Conservation (phyloP, 2,113 vertebrate species). For the Marmota monax region DNA sequence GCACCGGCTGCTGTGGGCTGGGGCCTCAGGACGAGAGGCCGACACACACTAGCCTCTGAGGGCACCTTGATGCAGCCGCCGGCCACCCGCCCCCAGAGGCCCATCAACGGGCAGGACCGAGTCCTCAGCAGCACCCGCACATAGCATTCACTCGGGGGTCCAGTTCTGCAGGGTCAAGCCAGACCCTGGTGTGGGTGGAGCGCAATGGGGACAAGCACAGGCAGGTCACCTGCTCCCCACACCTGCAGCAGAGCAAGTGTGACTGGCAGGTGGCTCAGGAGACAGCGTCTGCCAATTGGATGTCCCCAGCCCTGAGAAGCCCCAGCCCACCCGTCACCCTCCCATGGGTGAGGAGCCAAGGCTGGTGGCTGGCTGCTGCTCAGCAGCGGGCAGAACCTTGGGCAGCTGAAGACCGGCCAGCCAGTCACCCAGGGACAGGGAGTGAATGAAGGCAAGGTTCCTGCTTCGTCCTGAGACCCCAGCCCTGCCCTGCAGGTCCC, state of each 20-base stretch:
- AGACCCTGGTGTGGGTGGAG: fast-evolving
- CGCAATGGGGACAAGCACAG: fast-evolving
- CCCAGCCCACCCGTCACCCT: background rate
- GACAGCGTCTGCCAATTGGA: too few species aligned
- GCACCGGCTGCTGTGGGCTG: fast-evolving
- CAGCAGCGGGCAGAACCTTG: background rate
- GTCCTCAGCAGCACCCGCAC: background rate
- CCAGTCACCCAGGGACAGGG: background rate
- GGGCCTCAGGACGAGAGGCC: fast-evolving
- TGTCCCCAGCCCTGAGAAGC: background rate
- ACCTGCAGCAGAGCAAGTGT: background rate
- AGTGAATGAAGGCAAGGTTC: fast-evolving
- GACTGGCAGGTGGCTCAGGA: background rate
- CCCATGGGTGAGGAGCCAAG: fast-evolving
- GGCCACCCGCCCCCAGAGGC: too few species aligned
- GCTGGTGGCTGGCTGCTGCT: background rate
- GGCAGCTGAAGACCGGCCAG: fast-evolving
- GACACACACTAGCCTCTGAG: too few species aligned
- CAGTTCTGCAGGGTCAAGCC: too few species aligned
- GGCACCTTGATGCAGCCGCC: too few species aligned
- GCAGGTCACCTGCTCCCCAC: fast-evolving
- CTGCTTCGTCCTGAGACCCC: fast-evolving
- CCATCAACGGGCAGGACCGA: too few species aligned
- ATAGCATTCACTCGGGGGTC: background rate
- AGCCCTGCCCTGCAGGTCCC: background rate